These are phyloP conservation scores for Rynchops niger DNA, from an alignment of 2,113 vertebrate genomes.

Conservation along the genomic window DNA sequence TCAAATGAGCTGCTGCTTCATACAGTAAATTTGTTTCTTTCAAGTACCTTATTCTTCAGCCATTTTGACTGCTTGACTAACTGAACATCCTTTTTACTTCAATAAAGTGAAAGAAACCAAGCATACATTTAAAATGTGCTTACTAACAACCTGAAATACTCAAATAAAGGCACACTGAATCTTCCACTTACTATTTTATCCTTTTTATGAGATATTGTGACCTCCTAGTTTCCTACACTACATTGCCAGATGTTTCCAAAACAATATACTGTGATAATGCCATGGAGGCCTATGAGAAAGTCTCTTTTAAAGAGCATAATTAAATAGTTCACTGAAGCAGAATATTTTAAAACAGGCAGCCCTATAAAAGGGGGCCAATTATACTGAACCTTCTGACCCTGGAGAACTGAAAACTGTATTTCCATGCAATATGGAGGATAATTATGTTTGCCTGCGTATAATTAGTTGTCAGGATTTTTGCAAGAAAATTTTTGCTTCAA, in stretches of 20 bases:
- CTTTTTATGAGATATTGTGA: not conserved
- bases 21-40: not conserved
- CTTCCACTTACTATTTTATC: not conserved
- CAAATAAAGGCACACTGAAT: not conserved
- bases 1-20: not conserved
- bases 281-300: not conserved
- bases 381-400: not conserved
- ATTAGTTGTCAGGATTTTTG: not conserved
- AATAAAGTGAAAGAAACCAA: not conserved
- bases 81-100: not conserved
- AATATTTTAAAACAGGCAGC: not conserved
- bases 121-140: not conserved
- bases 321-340: not conserved
- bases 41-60: not conserved
- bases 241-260: not conserved
- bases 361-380: not conserved
- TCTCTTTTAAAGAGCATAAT: not conserved
- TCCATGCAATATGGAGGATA: not conserved
- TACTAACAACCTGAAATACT: not conserved
- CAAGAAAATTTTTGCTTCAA: not conserved
- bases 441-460: not conserved
- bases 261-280: not conserved
- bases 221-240: not conserved
- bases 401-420: not conserved
- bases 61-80: not conserved